A percentile compares a stretch with the other conserved stretches of the same genome.
Conservation (phyloP, 2,797 vertebrate species). For the Crocodylus rhombifer region DNA sequence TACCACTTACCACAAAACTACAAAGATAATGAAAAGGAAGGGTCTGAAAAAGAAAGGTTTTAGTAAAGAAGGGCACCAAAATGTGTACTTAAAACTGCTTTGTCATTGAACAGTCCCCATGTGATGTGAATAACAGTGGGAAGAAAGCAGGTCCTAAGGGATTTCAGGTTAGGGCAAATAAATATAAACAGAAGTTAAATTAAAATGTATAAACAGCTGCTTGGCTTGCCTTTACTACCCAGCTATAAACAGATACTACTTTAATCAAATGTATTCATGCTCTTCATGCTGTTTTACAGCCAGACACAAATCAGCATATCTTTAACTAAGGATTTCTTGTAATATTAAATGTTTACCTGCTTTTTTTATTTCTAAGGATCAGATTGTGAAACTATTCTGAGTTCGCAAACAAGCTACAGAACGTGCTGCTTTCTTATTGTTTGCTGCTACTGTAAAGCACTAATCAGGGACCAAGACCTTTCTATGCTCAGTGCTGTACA, state of each 20-base stretch:
- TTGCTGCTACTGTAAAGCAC: neutral
- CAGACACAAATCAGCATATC: neutral
- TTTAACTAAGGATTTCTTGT: neutral
- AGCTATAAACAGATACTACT: neutral
- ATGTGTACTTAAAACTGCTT: neutral
- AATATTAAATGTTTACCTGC: neutral
- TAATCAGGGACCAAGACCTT: neutral
- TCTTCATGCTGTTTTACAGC: neutral
- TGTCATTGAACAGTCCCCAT: neutral
- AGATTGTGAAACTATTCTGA: neutral
- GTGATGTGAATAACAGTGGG: accelerated
- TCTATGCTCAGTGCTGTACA: neutral
- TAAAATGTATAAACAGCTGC: neutral
- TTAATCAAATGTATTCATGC: neutral
- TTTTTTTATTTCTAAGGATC: neutral
- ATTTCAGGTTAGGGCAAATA: neutral
- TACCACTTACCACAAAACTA: neutral
- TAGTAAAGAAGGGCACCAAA: neutral
- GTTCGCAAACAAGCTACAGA: neutral
- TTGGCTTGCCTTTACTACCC: neutral
- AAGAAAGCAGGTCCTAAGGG: neutral
- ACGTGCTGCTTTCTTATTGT: neutral
- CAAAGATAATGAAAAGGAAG: neutral
- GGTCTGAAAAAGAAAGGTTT: neutral
- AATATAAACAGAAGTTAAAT: neutral